Evolutionary conservation across 2,888 invertebrate genomes (phyloP).

Genomic region (Dioctria rufipes): DNA sequence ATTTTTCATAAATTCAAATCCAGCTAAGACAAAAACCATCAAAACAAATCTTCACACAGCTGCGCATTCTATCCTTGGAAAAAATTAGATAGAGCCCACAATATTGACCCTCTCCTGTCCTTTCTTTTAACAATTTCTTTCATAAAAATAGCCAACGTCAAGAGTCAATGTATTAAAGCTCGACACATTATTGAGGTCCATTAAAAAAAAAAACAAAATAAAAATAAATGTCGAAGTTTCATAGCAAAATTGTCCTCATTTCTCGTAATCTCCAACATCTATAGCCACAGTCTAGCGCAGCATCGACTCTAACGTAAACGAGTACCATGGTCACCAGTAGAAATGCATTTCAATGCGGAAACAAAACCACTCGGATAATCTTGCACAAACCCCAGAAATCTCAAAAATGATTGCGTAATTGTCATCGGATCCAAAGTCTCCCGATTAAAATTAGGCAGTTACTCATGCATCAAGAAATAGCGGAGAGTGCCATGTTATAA

Average conservation of each 20-base stretch:
- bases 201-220: slow-evolving; percentile 14
- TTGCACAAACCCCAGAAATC: slow-evolving; percentile 23
- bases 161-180: slow-evolving; percentile 12
- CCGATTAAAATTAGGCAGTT: slow-evolving; percentile 13
- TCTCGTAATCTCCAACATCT: too few relatives aligned
- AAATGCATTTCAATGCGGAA: slow-evolving; percentile 34
- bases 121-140: slow-evolving; percentile 2
- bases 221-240: slow-evolving; percentile 14
- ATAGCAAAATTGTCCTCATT: slow-evolving; percentile 14
- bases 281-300: slow-evolving; percentile 2
- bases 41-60: neutral
- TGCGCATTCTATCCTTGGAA: neutral
- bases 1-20: too few relatives aligned
- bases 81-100: too few relatives aligned
- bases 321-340: slow-evolving; percentile 12
- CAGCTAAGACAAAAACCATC: too few relatives aligned
- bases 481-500: neutral
- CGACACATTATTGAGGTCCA: slow-evolving; percentile 15
- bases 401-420: slow-evolving; percentile 3
- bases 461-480: slow-evolving; percentile 22
- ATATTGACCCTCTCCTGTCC: neutral
- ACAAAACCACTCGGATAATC: slow-evolving; percentile 4
- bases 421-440: slow-evolving; percentile 7
- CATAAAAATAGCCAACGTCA: neutral
- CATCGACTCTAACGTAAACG: slow-evolving; percentile 16